phyloP scores from a whole-genome alignment of 2,888 invertebrate genomes.

The Pycnomerus fuliginosus region DNA sequence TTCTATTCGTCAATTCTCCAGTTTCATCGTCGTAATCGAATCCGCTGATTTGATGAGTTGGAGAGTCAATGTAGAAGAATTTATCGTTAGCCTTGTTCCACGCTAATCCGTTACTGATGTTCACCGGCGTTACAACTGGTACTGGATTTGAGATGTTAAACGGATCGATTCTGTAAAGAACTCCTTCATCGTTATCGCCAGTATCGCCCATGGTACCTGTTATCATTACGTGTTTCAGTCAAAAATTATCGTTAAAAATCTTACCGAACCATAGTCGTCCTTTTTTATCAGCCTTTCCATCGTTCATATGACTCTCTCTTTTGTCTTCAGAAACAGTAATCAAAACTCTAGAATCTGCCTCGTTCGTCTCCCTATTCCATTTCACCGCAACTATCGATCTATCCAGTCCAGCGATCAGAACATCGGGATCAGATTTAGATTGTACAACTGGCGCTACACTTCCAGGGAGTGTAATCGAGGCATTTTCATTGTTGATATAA shows the following conservation, averaged over 20 bases:
- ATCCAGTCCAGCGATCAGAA: constrained; percentile 28
- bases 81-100: constrained; percentile 70
- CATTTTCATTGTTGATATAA: constrained; percentile 26
- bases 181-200: too few relatives aligned
- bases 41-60: constrained; percentile 63
- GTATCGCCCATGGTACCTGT: too few relatives aligned
- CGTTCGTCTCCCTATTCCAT: constrained; percentile 10
- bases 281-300: constrained; percentile 59
- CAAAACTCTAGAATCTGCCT: too few relatives aligned
- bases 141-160: constrained; percentile 52
- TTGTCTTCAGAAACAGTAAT: constrained; percentile 51
- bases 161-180: too few relatives aligned
- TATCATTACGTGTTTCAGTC: constrained; percentile 61
- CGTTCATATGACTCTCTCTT: constrained; percentile 56
- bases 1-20: constrained; percentile 53
- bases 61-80: constrained; percentile 79
- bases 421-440: constrained; percentile 27
- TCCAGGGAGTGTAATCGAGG: constrained; percentile 28
- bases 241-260: constrained; percentile 31
- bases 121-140: constrained; percentile 63
- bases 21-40: constrained; percentile 66
- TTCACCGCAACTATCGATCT: constrained; percentile 13
- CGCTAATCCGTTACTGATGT: constrained; percentile 76
- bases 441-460: constrained; percentile 29
- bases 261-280: constrained; percentile 45